These are phyloP conservation scores for Lepas anatifera DNA, from an alignment of 2,888 invertebrate genomes.

Conservation along the genomic window DNA sequence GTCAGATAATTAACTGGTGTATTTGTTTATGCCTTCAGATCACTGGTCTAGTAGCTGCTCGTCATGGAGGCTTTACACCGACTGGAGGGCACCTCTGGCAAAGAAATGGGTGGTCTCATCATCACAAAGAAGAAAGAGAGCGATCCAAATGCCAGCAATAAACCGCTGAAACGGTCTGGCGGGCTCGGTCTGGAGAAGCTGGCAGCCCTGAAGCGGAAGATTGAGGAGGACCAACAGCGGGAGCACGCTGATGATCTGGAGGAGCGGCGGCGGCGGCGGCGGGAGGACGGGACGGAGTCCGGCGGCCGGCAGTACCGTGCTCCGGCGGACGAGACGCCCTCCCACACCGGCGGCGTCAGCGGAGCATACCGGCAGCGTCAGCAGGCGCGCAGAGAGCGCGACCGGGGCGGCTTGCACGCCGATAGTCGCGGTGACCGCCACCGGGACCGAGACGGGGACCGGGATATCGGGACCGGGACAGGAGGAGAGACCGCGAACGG, in stretches of 20 bases:
- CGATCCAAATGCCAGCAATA: slow-evolving; percentile 22
- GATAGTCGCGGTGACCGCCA: slow-evolving; percentile 30
- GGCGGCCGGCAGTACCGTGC: slow-evolving; percentile 54
- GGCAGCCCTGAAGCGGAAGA: slow-evolving; percentile 41
- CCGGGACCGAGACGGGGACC: slow-evolving; percentile 37
- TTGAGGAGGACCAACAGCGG: slow-evolving; percentile 20
- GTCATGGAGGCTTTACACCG: background rate
- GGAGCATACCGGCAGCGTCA: slow-evolving; percentile 60
- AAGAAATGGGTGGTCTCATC: slow-evolving; percentile 22
- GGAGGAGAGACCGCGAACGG: slow-evolving; percentile 36
- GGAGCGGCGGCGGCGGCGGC: background rate
- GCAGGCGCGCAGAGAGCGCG: slow-evolving; percentile 38
- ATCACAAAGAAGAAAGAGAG: slow-evolving; percentile 21
- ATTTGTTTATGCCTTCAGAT: no score
- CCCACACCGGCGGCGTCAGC: slow-evolving; percentile 84
- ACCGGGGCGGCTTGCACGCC: slow-evolving; percentile 18
- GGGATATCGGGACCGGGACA: slow-evolving; percentile 40
- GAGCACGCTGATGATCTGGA: slow-evolving; percentile 9
- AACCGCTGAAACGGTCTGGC: slow-evolving; percentile 41
- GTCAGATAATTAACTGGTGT: no score
- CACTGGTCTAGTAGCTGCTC: no score
- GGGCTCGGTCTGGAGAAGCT: slow-evolving; percentile 71
- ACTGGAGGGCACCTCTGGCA: slow-evolving; percentile 22
- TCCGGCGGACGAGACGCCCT: slow-evolving; percentile 77
- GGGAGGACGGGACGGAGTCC: background rate